Percentiles rank a stretch among this genome's conserved stretches.
phyloP scores from a whole-genome alignment of 2,888 invertebrate species.

The Thera britannica region DNA sequence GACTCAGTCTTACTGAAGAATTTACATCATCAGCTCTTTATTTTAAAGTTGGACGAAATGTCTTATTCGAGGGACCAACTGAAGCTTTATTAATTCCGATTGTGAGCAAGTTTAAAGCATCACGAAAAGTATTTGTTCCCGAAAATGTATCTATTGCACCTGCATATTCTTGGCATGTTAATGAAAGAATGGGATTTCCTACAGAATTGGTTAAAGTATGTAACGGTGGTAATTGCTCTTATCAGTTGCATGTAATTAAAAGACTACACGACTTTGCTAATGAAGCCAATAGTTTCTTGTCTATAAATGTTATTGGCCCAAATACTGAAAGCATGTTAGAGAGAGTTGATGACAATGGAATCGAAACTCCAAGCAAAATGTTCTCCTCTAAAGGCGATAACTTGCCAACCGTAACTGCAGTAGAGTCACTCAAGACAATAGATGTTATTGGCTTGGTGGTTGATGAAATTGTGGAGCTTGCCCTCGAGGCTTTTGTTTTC shows the following conservation, averaged over 20 bases:
- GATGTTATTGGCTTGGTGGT: slow-evolving; percentile 51
- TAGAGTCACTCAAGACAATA: slow-evolving; percentile 38
- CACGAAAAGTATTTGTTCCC: slow-evolving; percentile 49
- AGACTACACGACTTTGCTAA: slow-evolving; percentile 46
- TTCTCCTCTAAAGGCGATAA: slow-evolving; percentile 32
- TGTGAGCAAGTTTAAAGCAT: slow-evolving; percentile 46
- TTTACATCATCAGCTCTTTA: slow-evolving; percentile 53
- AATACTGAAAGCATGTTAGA: slow-evolving; percentile 52
- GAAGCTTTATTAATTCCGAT: slow-evolving; percentile 64
- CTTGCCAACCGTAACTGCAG: slow-evolving; percentile 16
- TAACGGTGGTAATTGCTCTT: slow-evolving; percentile 51
- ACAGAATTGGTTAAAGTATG: slow-evolving; percentile 51
- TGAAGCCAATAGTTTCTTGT: slow-evolving; percentile 42
- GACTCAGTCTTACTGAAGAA: slow-evolving; percentile 47
- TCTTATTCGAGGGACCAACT: slow-evolving; percentile 41
- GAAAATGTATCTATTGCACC: slow-evolving; percentile 59
- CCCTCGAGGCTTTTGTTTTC: slow-evolving; percentile 65
- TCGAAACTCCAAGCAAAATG: slow-evolving; percentile 43
- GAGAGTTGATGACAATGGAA: slow-evolving; percentile 47
- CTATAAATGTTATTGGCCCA: slow-evolving; percentile 47
- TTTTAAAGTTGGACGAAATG: slow-evolving; percentile 61
- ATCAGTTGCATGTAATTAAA: slow-evolving; percentile 62
- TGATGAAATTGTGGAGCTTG: slow-evolving; percentile 52
- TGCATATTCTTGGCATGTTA: slow-evolving; percentile 67
- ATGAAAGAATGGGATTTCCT: slow-evolving; percentile 53